Base-by-base conservation (phyloP, 2,113 vertebrate species). In the Smithornis capensis region DNA sequence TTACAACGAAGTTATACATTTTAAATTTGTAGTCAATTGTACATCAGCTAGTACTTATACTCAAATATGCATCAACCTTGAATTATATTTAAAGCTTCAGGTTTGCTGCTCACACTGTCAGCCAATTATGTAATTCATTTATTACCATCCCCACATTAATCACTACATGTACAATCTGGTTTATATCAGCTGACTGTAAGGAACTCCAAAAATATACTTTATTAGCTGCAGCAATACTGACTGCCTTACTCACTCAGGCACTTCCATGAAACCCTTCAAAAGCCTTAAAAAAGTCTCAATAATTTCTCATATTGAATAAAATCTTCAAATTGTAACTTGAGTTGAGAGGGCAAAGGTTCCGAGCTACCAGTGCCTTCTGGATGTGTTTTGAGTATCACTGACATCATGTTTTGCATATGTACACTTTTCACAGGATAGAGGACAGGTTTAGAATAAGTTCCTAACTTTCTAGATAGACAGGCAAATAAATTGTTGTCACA, bases 291-390 rank as follows among this genome's bases (percentile, higher is more conserved):
- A 82, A 37, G 35, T 68, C 42, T 45, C 81, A 68, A 1, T 82
- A 71, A 89, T 93, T 87, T 24, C 17, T 87, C 55, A 83, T 90
- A 42, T 75, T 65, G 81, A 95, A 91, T 24, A 94, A 89, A 94
- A 74, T 74, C 64, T 87, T 64, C 18, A 83, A 76, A 94, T 19
- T 14, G 0, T 57, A 75, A 83, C 63, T 65, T 75, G 25, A 67
- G 3, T 57, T 90, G 22, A 16, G 31, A 65, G 29, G 5, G 21
- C 44, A 94, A 96, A 95, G 29, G 60, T 83, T 52, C 35, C 76
- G 60, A 21, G 33, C 17, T 85, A 68, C 60, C 42, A 94, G 16
- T 77, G 45, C 69, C 49, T 78, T 92, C 70, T 89, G 80, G 50
- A 85, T 53, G 56, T 13, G 56, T 14, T 93, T 73, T 94, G 49